Conservation (phyloP, 2,888 invertebrate species). For the Molorchus minor region DNA sequence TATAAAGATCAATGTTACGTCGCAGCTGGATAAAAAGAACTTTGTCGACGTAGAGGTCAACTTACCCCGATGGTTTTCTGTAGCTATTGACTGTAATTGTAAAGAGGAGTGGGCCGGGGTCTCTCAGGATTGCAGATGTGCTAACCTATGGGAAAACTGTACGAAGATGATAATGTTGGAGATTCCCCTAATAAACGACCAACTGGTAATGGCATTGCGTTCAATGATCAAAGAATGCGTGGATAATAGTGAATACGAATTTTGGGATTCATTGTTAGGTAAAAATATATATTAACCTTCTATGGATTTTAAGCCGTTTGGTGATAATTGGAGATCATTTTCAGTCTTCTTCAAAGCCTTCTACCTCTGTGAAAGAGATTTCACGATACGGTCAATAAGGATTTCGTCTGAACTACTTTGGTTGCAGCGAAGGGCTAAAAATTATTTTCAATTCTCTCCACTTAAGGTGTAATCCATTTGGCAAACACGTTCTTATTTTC, state of each 20-base stretch:
- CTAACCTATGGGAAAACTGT: conserved; percentile 38
- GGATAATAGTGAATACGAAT: conserved; percentile 38
- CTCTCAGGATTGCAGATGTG: conserved; percentile 25
- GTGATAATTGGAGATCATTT: no score
- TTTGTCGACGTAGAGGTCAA: conserved; percentile 32
- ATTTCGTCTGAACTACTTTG: no score
- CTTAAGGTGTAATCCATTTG: no score
- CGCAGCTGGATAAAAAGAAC: conserved; percentile 10
- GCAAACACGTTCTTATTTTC: no score
- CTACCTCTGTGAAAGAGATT: no score
- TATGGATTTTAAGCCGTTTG: no score
- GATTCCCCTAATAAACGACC: conserved; percentile 51
- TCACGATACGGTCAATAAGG: no score
- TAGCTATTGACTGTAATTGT: not conserved
- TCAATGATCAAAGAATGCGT: conserved; percentile 42
- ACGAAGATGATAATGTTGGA: conserved; percentile 45
- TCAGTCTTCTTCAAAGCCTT: no score
- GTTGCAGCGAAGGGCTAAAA: no score
- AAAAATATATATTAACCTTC: no score
- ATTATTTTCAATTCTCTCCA: no score
- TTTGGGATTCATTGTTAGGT: conserved; percentile 52
- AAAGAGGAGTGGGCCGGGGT: conserved; percentile 40
- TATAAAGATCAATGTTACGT: conserved; percentile 41
- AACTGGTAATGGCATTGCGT: conserved; percentile 46
- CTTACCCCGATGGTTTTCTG: conserved; percentile 36